Conservation (phyloP, 2,888 invertebrate genomes). For the Dilophus febrilis region DNA sequence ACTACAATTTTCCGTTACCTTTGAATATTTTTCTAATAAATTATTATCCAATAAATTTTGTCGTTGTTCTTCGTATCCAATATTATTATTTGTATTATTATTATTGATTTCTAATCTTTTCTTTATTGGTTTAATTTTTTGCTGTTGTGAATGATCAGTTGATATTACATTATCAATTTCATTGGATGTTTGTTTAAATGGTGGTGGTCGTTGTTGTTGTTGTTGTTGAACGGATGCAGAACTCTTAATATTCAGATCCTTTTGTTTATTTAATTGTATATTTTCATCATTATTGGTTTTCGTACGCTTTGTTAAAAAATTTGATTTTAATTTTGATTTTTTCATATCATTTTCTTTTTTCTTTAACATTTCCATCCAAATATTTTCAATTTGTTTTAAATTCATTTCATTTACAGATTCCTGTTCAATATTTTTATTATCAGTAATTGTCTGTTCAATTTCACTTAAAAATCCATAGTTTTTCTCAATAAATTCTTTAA, state of each 20-base stretch:
- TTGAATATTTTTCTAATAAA: conserved; percentile 28
- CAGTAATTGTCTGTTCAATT: conserved; percentile 22
- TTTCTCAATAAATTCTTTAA: conserved; percentile 23
- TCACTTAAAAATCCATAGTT: conserved; percentile 25
- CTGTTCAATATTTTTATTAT: not conserved
- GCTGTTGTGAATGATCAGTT: not conserved
- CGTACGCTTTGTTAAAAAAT: not conserved
- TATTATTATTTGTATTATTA: not conserved
- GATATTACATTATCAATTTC: not conserved
- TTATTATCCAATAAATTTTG: not conserved
- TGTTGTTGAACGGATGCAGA: too few relatives aligned
- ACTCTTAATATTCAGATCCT: too few relatives aligned
- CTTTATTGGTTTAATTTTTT: not conserved
- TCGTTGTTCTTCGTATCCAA: not conserved
- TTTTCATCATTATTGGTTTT: too few relatives aligned
- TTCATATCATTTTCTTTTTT: conserved; percentile 4
- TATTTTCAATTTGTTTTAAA: conserved; percentile 14
- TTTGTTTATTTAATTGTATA: too few relatives aligned
- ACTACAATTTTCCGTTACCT: conserved; percentile 35
- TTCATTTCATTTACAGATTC: conserved; percentile 1
- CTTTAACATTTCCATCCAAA: conserved; percentile 19
- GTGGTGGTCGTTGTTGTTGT: not conserved
- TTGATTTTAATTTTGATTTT: conserved; percentile 3
- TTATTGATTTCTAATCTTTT: not conserved
- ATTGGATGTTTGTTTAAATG: not conserved